Base-by-base conservation (phyloP, 2,888 invertebrate species). In the Alsophila aescularia region DNA sequence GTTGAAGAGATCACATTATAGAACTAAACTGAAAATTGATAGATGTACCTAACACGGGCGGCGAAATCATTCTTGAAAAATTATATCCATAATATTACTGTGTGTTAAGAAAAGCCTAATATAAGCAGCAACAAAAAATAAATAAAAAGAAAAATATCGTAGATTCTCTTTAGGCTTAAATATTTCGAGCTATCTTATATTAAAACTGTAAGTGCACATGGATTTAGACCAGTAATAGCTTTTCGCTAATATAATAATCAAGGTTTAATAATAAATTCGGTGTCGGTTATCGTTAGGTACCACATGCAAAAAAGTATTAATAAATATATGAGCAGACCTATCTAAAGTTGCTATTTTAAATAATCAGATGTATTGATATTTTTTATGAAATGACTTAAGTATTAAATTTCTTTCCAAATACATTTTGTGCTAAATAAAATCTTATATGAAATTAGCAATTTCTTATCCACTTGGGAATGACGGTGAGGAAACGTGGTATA, bases 301-400 rank as follows among this genome's bases (percentile, higher is more conserved):
- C 77, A 74, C 18, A 62, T 76, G 78, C 72, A 75, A 79, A 73
- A n/a, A 83, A 86, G 85, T 88, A 87, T 89, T 88, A 86, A 73
- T 70, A 78, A 44, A 59, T 61, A 79, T 7, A 70, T 75, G 77
- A 79, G 74, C 77, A 73, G 76, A 79, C 81, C 77, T 73, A 54
- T 77, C 75, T 75, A 71, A 78, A 78, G 79, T 82, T 77, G 83
- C 85, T 87, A 81, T 79, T 80, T 81, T 78, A 74, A 79, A 81
- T 75, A 72, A 78, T 81, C 78, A 76, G 70, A 81, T 75, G 69
- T 76, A 82, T 75, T 41, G 55, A 74, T 79, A 79, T 81, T 88
- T 90, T 90, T 90, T 88, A 90, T 87, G 80, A 87, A 86, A 85
- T 89, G 90, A 91, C 90, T 83, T 83, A 82, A 87, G 85, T 90